These are phyloP conservation scores for Anableps anableps DNA, from an alignment of 2,797 vertebrate genomes.

Conservation along the genomic window DNA sequence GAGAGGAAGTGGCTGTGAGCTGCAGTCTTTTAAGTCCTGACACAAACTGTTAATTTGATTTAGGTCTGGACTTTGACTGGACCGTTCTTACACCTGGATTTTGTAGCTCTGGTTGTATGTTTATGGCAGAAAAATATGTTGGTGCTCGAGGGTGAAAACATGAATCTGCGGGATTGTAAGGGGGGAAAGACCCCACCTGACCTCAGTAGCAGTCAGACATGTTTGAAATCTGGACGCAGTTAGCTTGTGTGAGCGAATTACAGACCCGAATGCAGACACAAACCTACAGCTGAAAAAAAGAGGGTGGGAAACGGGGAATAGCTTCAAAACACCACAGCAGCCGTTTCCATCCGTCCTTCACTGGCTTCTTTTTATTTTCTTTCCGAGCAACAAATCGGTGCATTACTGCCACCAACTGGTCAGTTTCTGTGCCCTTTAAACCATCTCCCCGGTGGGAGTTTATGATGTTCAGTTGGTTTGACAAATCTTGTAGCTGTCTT, in stretches of 20 bases:
- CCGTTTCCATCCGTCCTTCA: not conserved
- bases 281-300: not conserved
- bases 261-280: not conserved
- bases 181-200: not conserved
- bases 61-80: not conserved
- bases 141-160: not conserved
- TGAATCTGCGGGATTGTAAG: not conserved
- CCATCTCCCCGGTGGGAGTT: too few species aligned
- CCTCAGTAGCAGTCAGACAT: not conserved
- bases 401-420: not conserved
- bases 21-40: not conserved
- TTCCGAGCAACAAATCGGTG: not conserved
- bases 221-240: not conserved
- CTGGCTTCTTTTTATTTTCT: not conserved
- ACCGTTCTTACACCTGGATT: not conserved
- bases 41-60: not conserved
- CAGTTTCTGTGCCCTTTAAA: not conserved
- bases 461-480: not conserved
- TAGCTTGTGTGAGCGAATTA: not conserved
- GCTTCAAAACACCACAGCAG: not conserved
- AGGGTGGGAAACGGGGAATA: not conserved
- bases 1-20: not conserved
- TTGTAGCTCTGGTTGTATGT: not conserved
- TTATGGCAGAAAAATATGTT: not conserved
- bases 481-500: too few species aligned